These are phyloP conservation scores for Mus caroli DNA, from an alignment of 2,797 vertebrate species.

Conservation along the genomic window DNA sequence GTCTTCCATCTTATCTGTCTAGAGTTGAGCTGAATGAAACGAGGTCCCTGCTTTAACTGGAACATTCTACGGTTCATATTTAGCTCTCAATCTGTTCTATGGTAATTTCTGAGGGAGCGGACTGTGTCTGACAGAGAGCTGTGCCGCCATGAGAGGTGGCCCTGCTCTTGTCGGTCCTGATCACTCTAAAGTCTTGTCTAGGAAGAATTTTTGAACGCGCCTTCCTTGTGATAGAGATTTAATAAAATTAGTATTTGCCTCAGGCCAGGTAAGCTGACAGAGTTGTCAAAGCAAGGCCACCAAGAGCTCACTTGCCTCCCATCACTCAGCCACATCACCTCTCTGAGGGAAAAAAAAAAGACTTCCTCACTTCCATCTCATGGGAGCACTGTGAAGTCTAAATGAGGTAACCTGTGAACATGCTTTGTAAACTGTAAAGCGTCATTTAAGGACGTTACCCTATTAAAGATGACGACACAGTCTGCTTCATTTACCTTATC, in stretches of 20 bases:
- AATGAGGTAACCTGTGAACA: slow-evolving; percentile 59
- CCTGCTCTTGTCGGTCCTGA: slow-evolving; percentile 24
- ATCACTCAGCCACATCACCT: not conserved
- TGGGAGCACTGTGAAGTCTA: not conserved
- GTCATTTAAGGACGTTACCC: slow-evolving; percentile 5
- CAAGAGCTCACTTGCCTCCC: not conserved
- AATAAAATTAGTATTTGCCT: slow-evolving; percentile 12
- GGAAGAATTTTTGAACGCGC: slow-evolving; percentile 54
- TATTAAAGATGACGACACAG: not conserved
- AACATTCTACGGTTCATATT: slow-evolving; percentile 69
- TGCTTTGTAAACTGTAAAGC: slow-evolving; percentile 51
- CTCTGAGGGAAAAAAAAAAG: not conserved
- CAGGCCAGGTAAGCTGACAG: not conserved
- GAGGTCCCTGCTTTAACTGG: slow-evolving; percentile 64
- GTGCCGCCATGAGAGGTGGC: slow-evolving; percentile 34
- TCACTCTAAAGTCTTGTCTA: slow-evolving; percentile 13
- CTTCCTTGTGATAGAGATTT: slow-evolving; percentile 1
- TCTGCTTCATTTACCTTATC: not conserved
- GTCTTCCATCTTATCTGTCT: slow-evolving; percentile 58
- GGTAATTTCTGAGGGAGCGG: slow-evolving; percentile 73
- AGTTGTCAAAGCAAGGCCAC: not conserved
- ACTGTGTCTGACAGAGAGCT: slow-evolving; percentile 51
- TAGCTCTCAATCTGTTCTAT: slow-evolving; percentile 79
- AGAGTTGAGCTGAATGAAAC: slow-evolving; percentile 76
- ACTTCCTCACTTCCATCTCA: not conserved